Evolutionary conservation across 2,888 invertebrate genomes (phyloP), one percentile per base, ranked within the genome.

Genomic region (Epiblema foenella): DNA sequence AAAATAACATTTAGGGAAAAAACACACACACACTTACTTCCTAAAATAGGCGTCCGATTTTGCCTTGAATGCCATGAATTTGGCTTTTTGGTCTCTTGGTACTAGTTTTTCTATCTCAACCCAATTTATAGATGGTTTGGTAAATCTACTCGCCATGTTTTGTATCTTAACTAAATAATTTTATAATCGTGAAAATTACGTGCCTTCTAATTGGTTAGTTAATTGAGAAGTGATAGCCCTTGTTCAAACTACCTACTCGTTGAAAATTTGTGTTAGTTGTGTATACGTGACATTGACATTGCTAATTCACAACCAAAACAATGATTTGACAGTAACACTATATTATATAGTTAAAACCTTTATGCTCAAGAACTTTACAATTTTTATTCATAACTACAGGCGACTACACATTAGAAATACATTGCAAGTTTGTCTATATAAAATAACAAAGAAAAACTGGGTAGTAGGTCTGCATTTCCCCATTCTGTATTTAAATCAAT

Each of bases 21-120:
- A 51, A n/a, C 17, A 37, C n/a, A 11, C 5, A 37, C 8, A 12
- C 18, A 46, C 46, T 8, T 81, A 90, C 92, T 86, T 81, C 57
- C 87, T 83, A 18, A 86, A 80, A 77, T 93, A 93, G 1, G 54
- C 77, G 37, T 90, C 89, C 1, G 89, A 79, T 77, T 90, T 93
- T 8, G 79, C 88, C 75, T 88, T 92, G 70, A 93, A 92, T 7
- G 85, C 85, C 20, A 84, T 77, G 75, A 83, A 93, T 18, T 88
- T 79, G 0, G 69, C 75, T 73, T 75, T 86, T 74, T 93, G 85
- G 0, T 90, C 83, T 0, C 79, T 78, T 5, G 90, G 86, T 1
- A 90, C 88, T 62, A 79, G 77, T 75, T 88, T 86, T 60, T 86
- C 85, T 3, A 93, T 70, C 69, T 89, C 88, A 10, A 39, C 64